Evolutionary conservation across 2,797 vertebrate species (phyloP), one percentile per base, ranked within the genome.

Genomic region (Erpetoichthys calabaricus): DNA sequence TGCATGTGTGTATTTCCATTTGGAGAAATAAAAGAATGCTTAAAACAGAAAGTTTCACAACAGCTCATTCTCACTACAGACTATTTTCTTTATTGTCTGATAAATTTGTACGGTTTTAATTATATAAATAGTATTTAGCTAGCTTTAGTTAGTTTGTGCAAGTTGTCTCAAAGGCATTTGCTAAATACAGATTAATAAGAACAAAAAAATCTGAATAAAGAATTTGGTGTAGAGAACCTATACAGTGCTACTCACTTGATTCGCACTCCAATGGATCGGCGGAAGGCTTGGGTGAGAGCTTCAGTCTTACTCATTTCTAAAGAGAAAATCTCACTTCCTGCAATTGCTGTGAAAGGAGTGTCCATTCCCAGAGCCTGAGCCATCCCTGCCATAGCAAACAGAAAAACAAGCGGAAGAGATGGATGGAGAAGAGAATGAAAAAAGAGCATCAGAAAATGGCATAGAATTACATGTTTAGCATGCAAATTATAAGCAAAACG

Each of bases 251-350:
- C 91, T 85, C 56, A 95, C 93, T 94, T 95, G 71, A 97, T 95
- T 50, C 91, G 81, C 44, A 97, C 91, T 1, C 93, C 92, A 0
- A 97, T 96, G 63, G 91, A 93, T 65, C 92, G 82, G 4, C 91
- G 87, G 69, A 96, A 96, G 55, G 93, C 78, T 70, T 97, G 93
- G 3, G 91, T 96, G 51, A 97, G 81, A 0, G 93, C 89, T 61
- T 97, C 93, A 0, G 93, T 97, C 70, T 93, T 94, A 79, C 91
- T 93, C 92, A 97, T 96, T 70, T 97, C 93, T 66, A 95, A 71
- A 47, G 92, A 96, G 73, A 92, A 97, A 68, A 97, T 94, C 73
- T 97, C 93, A 56, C 91, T 94, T 42, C 91, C 92, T 0, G 92
- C 87, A 25, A 97, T 68, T 6, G 91, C 90, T 2, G 92, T 94